A percentile compares a stretch with the other conserved stretches of the same genome.
Evolutionary conservation across 2,888 invertebrate genomes (phyloP).

Genomic region (Epicampocera succincta): DNA sequence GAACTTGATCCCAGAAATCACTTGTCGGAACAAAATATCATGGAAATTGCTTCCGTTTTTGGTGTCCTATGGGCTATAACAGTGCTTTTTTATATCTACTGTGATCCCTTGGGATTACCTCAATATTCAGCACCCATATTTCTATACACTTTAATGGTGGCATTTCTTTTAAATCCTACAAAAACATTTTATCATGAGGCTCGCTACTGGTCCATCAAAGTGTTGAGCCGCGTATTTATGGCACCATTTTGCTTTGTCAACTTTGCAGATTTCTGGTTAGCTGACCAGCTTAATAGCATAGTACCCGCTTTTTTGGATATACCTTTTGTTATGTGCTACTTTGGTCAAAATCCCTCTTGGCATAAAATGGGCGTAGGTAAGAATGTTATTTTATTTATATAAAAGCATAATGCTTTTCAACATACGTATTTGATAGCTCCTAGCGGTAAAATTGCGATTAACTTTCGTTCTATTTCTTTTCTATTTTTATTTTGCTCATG

Average conservation of each 20-base stretch:
- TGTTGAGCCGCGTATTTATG: constrained; percentile 85
- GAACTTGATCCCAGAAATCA: constrained; percentile 91
- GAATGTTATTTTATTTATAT: constrained; percentile 41
- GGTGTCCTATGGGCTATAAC: constrained; percentile 88
- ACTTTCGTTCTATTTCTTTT: neutral
- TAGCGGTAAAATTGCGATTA: neutral
- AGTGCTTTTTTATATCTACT: constrained; percentile 87
- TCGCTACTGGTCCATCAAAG: constrained; percentile 86
- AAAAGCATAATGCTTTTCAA: neutral
- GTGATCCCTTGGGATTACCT: constrained; percentile 86
- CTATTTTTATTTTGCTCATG: constrained; percentile 3
- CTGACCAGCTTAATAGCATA: constrained; percentile 91
- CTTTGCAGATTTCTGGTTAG: constrained; percentile 93
- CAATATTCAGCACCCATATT: constrained; percentile 89
- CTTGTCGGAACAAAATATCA: constrained; percentile 88
- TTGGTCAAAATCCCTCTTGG: constrained; percentile 85
- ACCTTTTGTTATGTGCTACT: constrained; percentile 90
- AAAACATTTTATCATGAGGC: constrained; percentile 89
- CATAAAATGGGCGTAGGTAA: constrained; percentile 80
- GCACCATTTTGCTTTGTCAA: constrained; percentile 90
- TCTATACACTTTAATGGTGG: constrained; percentile 85
- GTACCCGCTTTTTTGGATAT: constrained; percentile 89
- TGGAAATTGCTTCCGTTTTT: constrained; percentile 89
- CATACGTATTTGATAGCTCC: neutral
- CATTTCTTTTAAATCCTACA: constrained; percentile 89